These are phyloP conservation scores for Melipona beecheii DNA, from an alignment of 2,888 invertebrate genomes.

Conservation along the genomic window DNA sequence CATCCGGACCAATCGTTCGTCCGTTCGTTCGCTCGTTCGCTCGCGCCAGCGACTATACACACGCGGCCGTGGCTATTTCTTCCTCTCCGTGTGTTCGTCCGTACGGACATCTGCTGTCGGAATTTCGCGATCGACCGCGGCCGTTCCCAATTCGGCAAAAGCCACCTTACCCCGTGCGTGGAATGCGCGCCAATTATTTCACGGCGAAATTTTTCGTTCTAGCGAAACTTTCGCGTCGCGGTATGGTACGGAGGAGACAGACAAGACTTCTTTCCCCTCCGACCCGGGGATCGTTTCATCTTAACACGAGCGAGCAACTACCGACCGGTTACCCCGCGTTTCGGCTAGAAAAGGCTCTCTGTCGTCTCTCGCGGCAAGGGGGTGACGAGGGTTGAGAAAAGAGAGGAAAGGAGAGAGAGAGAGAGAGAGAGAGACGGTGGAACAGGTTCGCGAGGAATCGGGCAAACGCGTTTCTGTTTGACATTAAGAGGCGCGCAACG, in stretches of 20 bases:
- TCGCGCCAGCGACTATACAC: background rate
- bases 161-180: background rate
- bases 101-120: conserved; percentile 40
- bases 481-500: conserved; percentile 41
- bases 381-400: background rate
- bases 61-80: background rate
- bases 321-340: background rate
- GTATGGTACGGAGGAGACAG: background rate
- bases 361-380: background rate
- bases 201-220: background rate
- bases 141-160: conserved; percentile 21
- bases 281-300: background rate
- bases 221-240: background rate
- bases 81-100: background rate
- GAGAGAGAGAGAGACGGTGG: too few relatives aligned
- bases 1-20: too few relatives aligned
- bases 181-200: conserved; percentile 16
- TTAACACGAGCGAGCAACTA: background rate
- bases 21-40: too few relatives aligned
- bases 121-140: conserved; percentile 16
- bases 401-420: background rate
- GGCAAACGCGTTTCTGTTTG: conserved; percentile 18
- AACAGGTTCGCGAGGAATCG: background rate
- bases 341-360: background rate
- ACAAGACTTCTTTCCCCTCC: background rate